Percentiles rank a stretch among this genome's conserved stretches.
Conservation (phyloP, 2,888 invertebrate genomes). For the Piscicola geometra region DNA sequence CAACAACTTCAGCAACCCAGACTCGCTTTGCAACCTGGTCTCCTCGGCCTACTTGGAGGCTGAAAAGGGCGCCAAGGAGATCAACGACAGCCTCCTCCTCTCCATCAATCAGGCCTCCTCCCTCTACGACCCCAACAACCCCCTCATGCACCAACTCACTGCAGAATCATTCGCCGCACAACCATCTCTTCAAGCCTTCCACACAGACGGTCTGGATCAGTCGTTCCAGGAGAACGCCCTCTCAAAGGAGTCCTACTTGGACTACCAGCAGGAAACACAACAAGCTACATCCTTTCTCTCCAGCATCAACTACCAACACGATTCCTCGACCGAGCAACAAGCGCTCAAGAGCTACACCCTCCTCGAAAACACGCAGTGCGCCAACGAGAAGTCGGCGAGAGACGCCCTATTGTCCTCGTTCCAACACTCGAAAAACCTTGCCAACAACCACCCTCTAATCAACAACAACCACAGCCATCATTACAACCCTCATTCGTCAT, state of each 20-base stretch:
- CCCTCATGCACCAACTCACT: background rate
- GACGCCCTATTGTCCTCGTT: constrained; percentile 9
- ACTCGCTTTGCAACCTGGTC: constrained; percentile 24
- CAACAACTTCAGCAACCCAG: constrained; percentile 12
- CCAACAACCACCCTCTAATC: constrained; percentile 9
- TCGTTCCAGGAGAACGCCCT: background rate
- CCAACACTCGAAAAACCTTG: background rate
- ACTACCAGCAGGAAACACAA: constrained; percentile 29
- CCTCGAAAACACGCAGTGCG: constrained; percentile 20
- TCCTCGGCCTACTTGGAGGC: constrained; percentile 17
- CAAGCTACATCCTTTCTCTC: constrained; percentile 31
- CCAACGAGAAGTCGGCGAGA: constrained; percentile 7
- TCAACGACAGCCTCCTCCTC: constrained; percentile 2
- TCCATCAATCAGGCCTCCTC: background rate
- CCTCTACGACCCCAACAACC: background rate
- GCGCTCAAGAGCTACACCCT: constrained; percentile 8
- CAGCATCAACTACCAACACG: constrained; percentile 13
- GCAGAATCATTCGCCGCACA: background rate
- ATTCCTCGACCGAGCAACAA: constrained; percentile 9
- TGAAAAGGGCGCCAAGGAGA: background rate
- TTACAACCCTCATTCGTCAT: background rate
- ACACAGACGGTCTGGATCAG: background rate
- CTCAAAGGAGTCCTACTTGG: constrained; percentile 5
- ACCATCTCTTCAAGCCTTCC: background rate
- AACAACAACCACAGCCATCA: background rate